Conservation (phyloP, 2,888 invertebrate species). For the Rhogogaster chlorosoma region DNA sequence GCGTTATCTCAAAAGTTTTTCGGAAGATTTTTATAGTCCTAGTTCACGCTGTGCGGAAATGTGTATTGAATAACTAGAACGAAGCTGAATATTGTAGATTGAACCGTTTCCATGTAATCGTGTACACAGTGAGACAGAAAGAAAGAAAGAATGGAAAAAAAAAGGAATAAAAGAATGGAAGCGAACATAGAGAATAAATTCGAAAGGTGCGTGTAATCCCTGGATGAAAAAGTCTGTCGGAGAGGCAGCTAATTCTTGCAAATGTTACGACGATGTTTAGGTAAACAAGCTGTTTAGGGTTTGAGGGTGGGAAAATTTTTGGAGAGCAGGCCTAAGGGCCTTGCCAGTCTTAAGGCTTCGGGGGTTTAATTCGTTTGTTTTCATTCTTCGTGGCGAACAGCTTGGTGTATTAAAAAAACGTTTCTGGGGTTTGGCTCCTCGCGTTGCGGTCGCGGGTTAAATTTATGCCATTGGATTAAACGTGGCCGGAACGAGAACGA, state of each 20-base stretch:
- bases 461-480: constrained; percentile 18
- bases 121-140: too few relatives aligned
- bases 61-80: too few relatives aligned
- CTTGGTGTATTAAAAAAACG: constrained; percentile 23
- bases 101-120: too few relatives aligned
- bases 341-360: neutral
- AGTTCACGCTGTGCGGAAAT: too few relatives aligned
- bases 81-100: too few relatives aligned
- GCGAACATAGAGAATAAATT: neutral
- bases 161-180: neutral
- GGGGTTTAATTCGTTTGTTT: constrained; percentile 1
- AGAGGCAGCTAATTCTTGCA: neutral
- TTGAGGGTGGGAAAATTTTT: neutral
- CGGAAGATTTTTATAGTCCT: too few relatives aligned
- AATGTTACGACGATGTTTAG: neutral
- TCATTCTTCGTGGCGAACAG: neutral
- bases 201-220: too few relatives aligned
- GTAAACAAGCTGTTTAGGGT: neutral
- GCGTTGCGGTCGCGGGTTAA: neutral
- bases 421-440: neutral
- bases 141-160: neutral
- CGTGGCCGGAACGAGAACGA: neutral
- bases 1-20: too few relatives aligned
- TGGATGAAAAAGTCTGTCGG: neutral
- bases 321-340: neutral